Evolutionary conservation across 2,888 invertebrate genomes (phyloP).

Genomic region (Colostygia pectinataria): DNA sequence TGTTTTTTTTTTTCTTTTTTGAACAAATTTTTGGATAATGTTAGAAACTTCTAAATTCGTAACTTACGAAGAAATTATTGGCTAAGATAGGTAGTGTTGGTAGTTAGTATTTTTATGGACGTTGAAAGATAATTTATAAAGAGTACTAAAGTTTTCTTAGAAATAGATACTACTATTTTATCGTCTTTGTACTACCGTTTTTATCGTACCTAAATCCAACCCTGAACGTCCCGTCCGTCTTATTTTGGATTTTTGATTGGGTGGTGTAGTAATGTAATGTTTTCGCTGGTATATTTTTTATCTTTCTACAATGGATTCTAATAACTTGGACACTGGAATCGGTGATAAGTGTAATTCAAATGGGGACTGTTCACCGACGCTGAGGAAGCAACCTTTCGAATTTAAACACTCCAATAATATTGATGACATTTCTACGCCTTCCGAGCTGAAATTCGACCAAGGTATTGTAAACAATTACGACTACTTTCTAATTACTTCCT

Average conservation of each 20-base stretch:
- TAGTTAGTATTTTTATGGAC: too few relatives aligned
- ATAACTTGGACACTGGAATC: conserved; percentile 55
- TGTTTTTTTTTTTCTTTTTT: too few relatives aligned
- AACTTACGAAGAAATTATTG: too few relatives aligned
- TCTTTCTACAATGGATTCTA: conserved; percentile 68
- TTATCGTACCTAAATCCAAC: neutral
- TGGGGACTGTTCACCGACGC: conserved; percentile 60
- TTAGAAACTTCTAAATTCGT: too few relatives aligned
- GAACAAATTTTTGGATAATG: too few relatives aligned
- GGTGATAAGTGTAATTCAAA: conserved; percentile 63
- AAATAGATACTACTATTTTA: too few relatives aligned
- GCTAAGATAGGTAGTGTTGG: too few relatives aligned
- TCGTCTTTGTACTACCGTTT: too few relatives aligned
- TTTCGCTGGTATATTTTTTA: conserved; percentile 61
- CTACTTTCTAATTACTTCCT: conserved; percentile 44
- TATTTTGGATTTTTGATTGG: conserved; percentile 33
- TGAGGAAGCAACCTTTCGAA: conserved; percentile 52
- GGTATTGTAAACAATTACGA: conserved; percentile 79
- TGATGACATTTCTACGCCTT: conserved; percentile 82
- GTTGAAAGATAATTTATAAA: too few relatives aligned
- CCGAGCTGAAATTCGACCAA: conserved; percentile 87
- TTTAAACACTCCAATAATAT: conserved; percentile 74
- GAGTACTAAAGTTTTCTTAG: too few relatives aligned
- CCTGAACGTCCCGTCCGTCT: conserved; percentile 41
- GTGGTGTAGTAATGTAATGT: conserved; percentile 80